Percentiles rank a stretch among this genome's conserved stretches.
Evolutionary conservation across 2,797 vertebrate species (phyloP).

Genomic region (Anguilla megastoma): DNA sequence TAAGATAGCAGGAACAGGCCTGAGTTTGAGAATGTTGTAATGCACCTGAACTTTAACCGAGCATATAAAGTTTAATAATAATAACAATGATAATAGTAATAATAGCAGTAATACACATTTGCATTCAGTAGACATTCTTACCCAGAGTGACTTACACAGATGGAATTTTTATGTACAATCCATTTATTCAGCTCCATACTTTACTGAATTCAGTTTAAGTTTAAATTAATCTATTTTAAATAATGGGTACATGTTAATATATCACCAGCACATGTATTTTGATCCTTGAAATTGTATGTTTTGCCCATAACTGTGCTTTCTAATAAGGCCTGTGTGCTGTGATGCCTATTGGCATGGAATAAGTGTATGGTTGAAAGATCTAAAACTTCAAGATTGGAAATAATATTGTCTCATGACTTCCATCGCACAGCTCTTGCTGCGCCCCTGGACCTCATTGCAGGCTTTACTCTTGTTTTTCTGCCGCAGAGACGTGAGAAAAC

Average conservation of each 20-base stretch:
- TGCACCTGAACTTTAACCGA: not conserved
- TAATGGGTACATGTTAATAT: no score
- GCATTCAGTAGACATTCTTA: no score
- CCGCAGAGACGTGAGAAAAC: not conserved
- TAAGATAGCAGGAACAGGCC: not conserved
- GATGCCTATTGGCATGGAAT: not conserved
- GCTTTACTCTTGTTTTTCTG: not conserved
- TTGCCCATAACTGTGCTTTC: not conserved
- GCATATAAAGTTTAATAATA: no score
- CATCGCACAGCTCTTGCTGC: not conserved
- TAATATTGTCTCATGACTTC: not conserved
- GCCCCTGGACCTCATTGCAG: not conserved
- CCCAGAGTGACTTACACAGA: no score
- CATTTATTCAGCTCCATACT: no score
- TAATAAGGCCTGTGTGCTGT: not conserved
- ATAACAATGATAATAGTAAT: no score
- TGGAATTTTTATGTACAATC: no score
- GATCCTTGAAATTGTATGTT: not conserved
- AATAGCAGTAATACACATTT: no score
- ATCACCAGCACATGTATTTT: not conserved
- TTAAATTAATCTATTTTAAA: no score
- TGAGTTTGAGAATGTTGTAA: not conserved
- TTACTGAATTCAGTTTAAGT: not conserved
- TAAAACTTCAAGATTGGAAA: not conserved
- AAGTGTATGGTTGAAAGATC: not conserved